These are phyloP conservation scores for Chelonia mydas DNA, from an alignment of 2,797 vertebrate species.

Conservation along the genomic window DNA sequence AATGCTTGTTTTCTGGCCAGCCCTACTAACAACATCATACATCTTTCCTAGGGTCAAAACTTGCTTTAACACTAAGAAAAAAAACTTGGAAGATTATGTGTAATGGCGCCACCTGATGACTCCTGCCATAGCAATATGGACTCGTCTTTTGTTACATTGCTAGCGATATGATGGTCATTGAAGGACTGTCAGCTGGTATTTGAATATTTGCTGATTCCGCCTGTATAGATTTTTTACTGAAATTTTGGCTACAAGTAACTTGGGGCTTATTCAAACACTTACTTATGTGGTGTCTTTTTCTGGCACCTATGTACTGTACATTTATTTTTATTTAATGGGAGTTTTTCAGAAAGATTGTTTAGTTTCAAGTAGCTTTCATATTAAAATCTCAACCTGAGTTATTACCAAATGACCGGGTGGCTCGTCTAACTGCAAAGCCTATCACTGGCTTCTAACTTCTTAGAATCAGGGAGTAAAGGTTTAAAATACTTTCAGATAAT, in stretches of 20 bases:
- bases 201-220: background rate
- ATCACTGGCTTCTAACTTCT: background rate
- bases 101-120: accelerated
- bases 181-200: background rate
- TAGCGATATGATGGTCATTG: background rate
- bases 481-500: background rate
- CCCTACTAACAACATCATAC: too few species aligned
- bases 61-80: background rate
- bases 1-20: too few species aligned
- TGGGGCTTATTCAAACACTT: background rate
- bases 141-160: background rate
- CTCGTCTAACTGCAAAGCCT: background rate
- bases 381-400: background rate
- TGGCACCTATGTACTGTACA: background rate
- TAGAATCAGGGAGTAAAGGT: background rate
- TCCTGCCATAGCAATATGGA: background rate
- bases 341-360: background rate
- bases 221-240: background rate
- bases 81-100: background rate
- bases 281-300: background rate
- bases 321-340: background rate
- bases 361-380: background rate
- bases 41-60: background rate
- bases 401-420: background rate
- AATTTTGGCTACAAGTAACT: background rate